Evolutionary conservation across 2,888 invertebrate species (phyloP).

Genomic region (Leptothorax acervorum): DNA sequence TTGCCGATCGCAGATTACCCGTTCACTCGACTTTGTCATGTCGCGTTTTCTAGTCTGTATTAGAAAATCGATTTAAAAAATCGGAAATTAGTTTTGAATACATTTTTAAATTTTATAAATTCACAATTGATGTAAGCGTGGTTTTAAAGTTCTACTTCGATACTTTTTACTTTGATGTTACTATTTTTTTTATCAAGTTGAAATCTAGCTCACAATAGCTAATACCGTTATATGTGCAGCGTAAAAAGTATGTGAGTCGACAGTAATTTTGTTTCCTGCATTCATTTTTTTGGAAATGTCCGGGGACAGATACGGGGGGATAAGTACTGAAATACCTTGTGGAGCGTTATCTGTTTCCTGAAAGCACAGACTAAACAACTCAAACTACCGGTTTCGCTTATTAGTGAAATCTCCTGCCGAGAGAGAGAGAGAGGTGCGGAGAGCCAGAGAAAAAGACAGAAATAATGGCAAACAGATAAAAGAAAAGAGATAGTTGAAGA

Average conservation of each 20-base stretch:
- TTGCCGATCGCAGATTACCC: neutral
- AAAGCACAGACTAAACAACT: neutral
- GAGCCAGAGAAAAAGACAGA: slow-evolving; percentile 35
- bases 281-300: too few species aligned
- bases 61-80: neutral
- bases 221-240: too few species aligned
- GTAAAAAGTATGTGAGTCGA: too few species aligned
- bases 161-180: too few species aligned
- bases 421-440: neutral
- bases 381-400: slow-evolving; percentile 71
- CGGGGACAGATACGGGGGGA: too few species aligned
- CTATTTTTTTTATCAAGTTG: too few species aligned
- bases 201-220: too few species aligned
- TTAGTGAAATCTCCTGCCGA: slow-evolving; percentile 75
- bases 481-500: neutral
- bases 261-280: too few species aligned
- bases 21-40: neutral
- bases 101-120: neutral
- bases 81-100: neutral
- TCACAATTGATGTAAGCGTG: neutral
- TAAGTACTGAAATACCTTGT: too few species aligned
- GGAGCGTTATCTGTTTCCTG: too few species aligned
- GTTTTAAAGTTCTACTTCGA: neutral
- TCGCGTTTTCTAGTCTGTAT: neutral
- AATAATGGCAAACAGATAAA: slow-evolving; percentile 20